Percentiles rank a stretch among this genome's conserved stretches.
These are phyloP conservation scores for Bombus ignitus DNA, from an alignment of 1,140 invertebrate genomes.

Conservation along the genomic window DNA sequence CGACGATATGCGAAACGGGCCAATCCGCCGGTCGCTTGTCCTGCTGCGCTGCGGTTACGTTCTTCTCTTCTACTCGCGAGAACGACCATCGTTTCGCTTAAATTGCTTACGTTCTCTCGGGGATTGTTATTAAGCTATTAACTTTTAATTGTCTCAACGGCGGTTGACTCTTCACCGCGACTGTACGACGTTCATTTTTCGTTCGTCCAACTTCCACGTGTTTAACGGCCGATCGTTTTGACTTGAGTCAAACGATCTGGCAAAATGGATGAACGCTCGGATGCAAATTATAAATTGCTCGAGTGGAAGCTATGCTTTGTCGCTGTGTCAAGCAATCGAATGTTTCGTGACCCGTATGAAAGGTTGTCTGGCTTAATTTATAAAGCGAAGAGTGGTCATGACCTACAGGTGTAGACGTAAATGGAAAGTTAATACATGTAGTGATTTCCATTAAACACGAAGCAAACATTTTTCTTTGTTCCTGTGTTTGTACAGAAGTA, in stretches of 20 bases:
- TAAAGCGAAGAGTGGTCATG: too few relatives aligned
- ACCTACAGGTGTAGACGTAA: too few relatives aligned
- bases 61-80: slow-evolving; percentile 3
- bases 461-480: not conserved
- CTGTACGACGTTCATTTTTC: not conserved
- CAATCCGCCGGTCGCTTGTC: slow-evolving; percentile 20
- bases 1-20: slow-evolving; percentile 30
- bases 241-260: not conserved
- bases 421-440: too few relatives aligned
- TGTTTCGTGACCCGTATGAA: too few relatives aligned
- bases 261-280: not conserved
- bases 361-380: too few relatives aligned
- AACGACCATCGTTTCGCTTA: slow-evolving; percentile 27
- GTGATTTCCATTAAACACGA: too few relatives aligned
- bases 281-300: not conserved
- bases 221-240: not conserved
- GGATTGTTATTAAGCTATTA: slow-evolving; percentile 43
- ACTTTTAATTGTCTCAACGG: slow-evolving; percentile 31
- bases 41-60: not conserved
- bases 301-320: too few relatives aligned
- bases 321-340: too few relatives aligned
- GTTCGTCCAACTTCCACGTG: not conserved
- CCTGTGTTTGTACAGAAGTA: not conserved
- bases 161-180: not conserved
- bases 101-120: slow-evolving; percentile 28